A percentile compares a stretch with the other conserved stretches of the same genome.
Evolutionary conservation across 1,140 invertebrate genomes (phyloP).

Genomic region (Anthonomus grandis): DNA sequence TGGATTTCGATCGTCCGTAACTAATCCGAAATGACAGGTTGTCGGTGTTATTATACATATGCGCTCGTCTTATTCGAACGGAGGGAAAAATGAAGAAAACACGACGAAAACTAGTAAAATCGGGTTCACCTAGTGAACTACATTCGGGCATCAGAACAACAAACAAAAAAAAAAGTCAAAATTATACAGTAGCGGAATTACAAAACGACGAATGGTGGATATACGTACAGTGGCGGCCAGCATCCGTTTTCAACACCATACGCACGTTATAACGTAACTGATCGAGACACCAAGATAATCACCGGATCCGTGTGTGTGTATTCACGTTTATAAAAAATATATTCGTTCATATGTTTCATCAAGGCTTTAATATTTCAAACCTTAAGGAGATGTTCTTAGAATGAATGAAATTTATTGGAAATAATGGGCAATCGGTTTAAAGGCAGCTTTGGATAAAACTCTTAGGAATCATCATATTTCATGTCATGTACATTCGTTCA

Average conservation of each 20-base stretch:
- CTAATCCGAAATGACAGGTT: slow-evolving; percentile 5
- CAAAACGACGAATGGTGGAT: slow-evolving; percentile 4
- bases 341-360: too few relatives aligned
- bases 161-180: not conserved
- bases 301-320: too few relatives aligned
- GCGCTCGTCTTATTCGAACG: not conserved
- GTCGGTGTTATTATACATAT: not conserved
- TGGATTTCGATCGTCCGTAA: slow-evolving; percentile 1
- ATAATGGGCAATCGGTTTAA: too few relatives aligned
- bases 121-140: slow-evolving; percentile 5
- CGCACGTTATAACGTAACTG: not conserved
- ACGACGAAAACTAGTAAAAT: slow-evolving; percentile 1
- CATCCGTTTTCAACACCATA: slow-evolving; percentile 4
- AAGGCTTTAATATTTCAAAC: too few relatives aligned
- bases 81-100: not conserved
- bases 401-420: too few relatives aligned
- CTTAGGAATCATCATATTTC: too few relatives aligned
- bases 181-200: not conserved
- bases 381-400: too few relatives aligned
- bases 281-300: not conserved
- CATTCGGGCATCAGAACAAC: not conserved
- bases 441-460: too few relatives aligned
- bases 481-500: too few relatives aligned
- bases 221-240: too few relatives aligned
- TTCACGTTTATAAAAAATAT: not conserved